Evolutionary conservation across 2,113 vertebrate species (phyloP).

Genomic region (Origma solitaria): DNA sequence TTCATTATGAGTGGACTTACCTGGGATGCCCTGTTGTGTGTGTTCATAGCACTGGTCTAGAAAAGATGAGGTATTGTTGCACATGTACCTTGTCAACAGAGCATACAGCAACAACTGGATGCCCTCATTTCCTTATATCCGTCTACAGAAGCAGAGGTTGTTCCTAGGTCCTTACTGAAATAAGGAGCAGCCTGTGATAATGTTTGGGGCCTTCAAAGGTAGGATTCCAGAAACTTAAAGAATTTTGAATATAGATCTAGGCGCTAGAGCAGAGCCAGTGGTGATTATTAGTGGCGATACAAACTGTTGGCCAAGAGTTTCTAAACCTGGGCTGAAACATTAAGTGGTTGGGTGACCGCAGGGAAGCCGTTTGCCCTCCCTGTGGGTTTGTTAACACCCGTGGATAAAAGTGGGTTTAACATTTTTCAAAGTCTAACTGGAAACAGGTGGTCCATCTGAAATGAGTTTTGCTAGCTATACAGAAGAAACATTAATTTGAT

Average conservation of each 20-base stretch:
- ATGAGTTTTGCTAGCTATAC: not conserved
- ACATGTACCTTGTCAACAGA: not conserved
- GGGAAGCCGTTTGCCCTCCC: not conserved
- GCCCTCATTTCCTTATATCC: not conserved
- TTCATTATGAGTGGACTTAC: not conserved
- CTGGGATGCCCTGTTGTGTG: not conserved
- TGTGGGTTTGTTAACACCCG: not conserved
- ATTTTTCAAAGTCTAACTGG: not conserved
- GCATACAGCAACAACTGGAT: not conserved
- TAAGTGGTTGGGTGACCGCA: conserved; percentile 2
- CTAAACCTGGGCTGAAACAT: not conserved
- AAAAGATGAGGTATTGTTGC: not conserved
- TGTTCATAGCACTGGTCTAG: not conserved
- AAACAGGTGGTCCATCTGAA: conserved; percentile 20
- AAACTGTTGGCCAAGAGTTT: not conserved
- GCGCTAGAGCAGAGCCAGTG: not conserved
- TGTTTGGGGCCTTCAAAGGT: not conserved
- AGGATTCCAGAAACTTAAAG: not conserved
- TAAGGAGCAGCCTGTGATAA: not conserved
- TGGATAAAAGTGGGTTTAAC: conserved; percentile 20
- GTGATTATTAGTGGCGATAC: not conserved
- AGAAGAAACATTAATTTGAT: not conserved
- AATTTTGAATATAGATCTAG: not conserved
- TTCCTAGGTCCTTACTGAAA: not conserved
- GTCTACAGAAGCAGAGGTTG: not conserved